Evolutionary conservation across 2,113 vertebrate genomes (phyloP).

Genomic region (Scatophagus argus): DNA sequence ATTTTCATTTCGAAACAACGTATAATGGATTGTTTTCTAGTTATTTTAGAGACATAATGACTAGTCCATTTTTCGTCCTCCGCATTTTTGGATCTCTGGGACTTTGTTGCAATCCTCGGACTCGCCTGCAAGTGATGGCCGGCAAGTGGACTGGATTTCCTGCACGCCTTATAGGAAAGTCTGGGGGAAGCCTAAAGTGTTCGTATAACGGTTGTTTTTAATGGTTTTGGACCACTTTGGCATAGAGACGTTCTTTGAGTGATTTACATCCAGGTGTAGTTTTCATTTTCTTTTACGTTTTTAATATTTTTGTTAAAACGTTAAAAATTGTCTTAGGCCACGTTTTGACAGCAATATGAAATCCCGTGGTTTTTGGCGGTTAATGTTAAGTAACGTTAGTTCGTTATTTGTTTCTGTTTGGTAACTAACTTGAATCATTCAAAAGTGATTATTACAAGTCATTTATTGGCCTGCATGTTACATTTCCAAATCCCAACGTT

Average conservation of each 20-base stretch:
- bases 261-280: fast-evolving
- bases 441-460: background rate
- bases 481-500: background rate
- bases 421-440: fast-evolving
- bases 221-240: background rate
- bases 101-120: conserved; percentile 79
- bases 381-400: conserved; percentile 20
- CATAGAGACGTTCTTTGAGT: background rate
- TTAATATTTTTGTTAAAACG: conserved; percentile 26
- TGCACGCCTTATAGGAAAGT: conserved; percentile 72
- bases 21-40: conserved; percentile 36
- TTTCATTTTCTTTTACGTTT: background rate
- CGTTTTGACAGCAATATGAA: conserved; percentile 37
- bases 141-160: conserved; percentile 49
- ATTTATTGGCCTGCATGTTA: background rate
- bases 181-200: conserved; percentile 76
- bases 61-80: conserved; percentile 1
- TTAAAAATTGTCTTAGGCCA: conserved; percentile 48
- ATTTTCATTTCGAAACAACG: conserved; percentile 38
- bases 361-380: conserved; percentile 56
- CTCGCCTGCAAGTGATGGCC: conserved; percentile 64
- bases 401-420: background rate
- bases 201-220: conserved; percentile 17
- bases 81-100: conserved; percentile 73
- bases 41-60: conserved; percentile 8